A percentile compares a stretch with the other conserved stretches of the same genome.
Conservation (phyloP, 2,888 invertebrate species). For the Lasioglossum calceatum region DNA sequence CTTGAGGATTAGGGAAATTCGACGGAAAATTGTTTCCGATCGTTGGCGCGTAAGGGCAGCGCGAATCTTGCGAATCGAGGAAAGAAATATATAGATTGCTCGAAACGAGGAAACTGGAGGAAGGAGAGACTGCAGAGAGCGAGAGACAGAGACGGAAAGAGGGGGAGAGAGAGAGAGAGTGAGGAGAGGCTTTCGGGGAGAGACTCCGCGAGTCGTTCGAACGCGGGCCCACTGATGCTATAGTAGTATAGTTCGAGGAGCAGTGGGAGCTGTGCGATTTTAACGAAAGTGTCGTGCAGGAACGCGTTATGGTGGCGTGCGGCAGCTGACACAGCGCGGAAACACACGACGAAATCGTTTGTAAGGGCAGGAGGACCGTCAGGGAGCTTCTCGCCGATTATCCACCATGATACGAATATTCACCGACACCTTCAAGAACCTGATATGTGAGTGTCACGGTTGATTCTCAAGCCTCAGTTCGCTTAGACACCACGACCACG, state of each 20-base stretch:
- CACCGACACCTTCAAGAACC: conserved; percentile 79
- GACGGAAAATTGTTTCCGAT: conserved; percentile 4
- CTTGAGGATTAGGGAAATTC: neutral
- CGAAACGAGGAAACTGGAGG: conserved; percentile 14
- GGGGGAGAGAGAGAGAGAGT: conserved; percentile 19
- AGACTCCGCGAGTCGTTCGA: conserved; percentile 52
- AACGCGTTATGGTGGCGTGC: conserved; percentile 68
- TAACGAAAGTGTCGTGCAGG: conserved; percentile 59
- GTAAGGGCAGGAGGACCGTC: conserved; percentile 35
- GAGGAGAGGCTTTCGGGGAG: conserved; percentile 46
- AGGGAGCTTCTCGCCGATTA: conserved; percentile 34
- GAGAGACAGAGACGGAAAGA: neutral
- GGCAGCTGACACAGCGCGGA: conserved; percentile 65
- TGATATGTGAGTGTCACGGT: conserved; percentile 80
- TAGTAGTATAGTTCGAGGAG: conserved; percentile 59
- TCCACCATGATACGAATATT: conserved; percentile 81
- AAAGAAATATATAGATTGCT: conserved; percentile 12
- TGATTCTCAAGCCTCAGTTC: conserved; percentile 9
- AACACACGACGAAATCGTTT: conserved; percentile 40
- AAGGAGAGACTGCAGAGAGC: neutral
- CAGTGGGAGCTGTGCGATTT: conserved; percentile 48
- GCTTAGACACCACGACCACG: neutral
- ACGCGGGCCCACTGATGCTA: conserved; percentile 55
- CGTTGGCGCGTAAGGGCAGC: neutral
- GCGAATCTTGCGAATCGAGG: neutral